Evolutionary conservation across 1,140 invertebrate genomes (phyloP).

Genomic region (Theocolax elegans): DNA sequence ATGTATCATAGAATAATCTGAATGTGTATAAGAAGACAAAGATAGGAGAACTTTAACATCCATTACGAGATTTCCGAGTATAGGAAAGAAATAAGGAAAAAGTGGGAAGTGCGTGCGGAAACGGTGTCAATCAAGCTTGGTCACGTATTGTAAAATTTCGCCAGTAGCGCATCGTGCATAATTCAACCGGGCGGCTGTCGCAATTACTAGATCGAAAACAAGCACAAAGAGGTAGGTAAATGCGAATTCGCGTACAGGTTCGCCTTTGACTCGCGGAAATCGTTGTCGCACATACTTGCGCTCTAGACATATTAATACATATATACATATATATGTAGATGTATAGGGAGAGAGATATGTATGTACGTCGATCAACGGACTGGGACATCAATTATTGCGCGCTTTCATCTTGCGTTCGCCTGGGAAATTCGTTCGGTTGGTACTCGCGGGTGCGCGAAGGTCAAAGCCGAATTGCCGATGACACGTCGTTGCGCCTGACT

Average conservation of each 20-base stretch:
- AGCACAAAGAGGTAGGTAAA: slow-evolving; percentile 51
- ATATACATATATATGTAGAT: too few relatives aligned
- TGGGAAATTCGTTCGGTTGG: slow-evolving; percentile 1
- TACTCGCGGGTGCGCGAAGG: slow-evolving; percentile 13
- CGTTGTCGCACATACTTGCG: background rate
- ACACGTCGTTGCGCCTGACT: slow-evolving; percentile 34
- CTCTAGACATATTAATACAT: too few relatives aligned
- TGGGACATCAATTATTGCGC: too few relatives aligned
- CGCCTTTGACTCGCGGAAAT: background rate
- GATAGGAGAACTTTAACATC: too few relatives aligned
- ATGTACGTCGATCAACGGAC: slow-evolving; percentile 4
- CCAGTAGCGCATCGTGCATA: slow-evolving; percentile 41
- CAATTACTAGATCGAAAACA: slow-evolving; percentile 50
- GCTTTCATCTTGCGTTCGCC: too few relatives aligned
- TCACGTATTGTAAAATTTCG: slow-evolving; percentile 45
- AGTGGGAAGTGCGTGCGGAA: too few relatives aligned
- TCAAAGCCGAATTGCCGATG: slow-evolving; percentile 42
- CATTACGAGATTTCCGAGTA: too few relatives aligned
- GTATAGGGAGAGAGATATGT: too few relatives aligned
- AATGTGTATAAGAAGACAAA: too few relatives aligned
- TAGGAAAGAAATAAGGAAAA: too few relatives aligned
- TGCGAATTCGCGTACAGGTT: slow-evolving; percentile 48
- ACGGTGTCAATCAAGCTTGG: slow-evolving; percentile 31
- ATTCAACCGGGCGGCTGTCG: slow-evolving; percentile 42
- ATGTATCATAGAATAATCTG: too few relatives aligned